phyloP scores from a whole-genome alignment of 2,888 invertebrate genomes.

The Dendrolimus houi region DNA sequence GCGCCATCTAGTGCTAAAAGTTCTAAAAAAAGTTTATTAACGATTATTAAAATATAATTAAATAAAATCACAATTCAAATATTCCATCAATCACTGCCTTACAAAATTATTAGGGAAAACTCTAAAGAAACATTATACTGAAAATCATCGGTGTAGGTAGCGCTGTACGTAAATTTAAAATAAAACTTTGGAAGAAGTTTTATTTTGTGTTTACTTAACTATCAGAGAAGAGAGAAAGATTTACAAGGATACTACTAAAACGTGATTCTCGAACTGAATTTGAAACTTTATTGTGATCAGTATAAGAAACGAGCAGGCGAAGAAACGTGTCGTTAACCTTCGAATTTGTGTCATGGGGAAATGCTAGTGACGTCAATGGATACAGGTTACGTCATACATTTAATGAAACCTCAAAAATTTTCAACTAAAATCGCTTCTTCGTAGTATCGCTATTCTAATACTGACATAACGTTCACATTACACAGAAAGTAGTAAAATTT shows the following conservation, averaged over 20 bases:
- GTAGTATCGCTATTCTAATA: background rate
- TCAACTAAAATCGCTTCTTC: background rate
- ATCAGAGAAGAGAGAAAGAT: conserved; percentile 9
- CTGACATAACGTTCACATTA: background rate
- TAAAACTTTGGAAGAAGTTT: conserved; percentile 16
- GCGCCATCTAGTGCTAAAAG: conserved; percentile 56
- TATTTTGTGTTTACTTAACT: conserved; percentile 23
- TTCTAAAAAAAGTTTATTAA: conserved; percentile 8
- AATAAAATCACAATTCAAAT: conserved; percentile 25
- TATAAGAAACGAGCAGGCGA: background rate
- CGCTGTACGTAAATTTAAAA: conserved; percentile 44
- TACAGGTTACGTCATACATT: background rate
- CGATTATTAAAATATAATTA: conserved; percentile 7
- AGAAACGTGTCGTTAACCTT: background rate
- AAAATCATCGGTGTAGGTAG: conserved; percentile 35
- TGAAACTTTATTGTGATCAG: conserved; percentile 28
- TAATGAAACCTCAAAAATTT: conserved; percentile 9
- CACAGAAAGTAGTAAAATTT: background rate
- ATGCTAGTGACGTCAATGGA: background rate
- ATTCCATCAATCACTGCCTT: conserved; percentile 51
- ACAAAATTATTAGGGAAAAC: conserved; percentile 18
- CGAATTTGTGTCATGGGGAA: background rate
- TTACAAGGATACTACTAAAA: background rate
- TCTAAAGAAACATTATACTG: conserved; percentile 11
- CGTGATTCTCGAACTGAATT: conserved; percentile 38